A percentile compares a stretch with the other conserved stretches of the same genome.
Conservation (phyloP, 2,888 invertebrate species). For the Cheilosia impressa region DNA sequence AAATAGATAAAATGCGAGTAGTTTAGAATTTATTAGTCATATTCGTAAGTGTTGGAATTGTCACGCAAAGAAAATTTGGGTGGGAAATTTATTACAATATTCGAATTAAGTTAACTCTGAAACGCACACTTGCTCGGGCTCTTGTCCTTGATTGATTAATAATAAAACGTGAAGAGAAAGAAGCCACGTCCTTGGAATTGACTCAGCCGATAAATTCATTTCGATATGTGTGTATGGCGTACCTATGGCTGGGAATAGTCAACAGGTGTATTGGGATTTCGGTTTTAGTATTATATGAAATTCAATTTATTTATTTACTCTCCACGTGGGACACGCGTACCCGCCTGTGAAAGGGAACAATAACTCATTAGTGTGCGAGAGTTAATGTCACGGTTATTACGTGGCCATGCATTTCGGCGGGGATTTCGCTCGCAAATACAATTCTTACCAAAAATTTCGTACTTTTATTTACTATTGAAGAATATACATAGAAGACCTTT, state of each 20-base stretch:
- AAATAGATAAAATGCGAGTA: background rate
- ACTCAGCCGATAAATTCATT: constrained; percentile 17
- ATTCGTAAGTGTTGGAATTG: constrained; percentile 40
- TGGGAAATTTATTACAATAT: constrained; percentile 49
- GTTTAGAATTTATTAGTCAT: constrained; percentile 45
- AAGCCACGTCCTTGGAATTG: constrained; percentile 19
- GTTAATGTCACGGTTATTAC: too few relatives aligned
- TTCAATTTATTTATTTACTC: too few relatives aligned
- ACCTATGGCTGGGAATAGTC: background rate
- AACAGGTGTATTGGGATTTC: constrained; percentile 34
- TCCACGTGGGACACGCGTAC: too few relatives aligned
- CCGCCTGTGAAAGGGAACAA: too few relatives aligned
- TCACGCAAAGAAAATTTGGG: constrained; percentile 49
- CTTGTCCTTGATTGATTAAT: constrained; percentile 48
- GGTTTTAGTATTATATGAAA: background rate
- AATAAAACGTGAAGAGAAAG: constrained; percentile 19
- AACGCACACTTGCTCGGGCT: constrained; percentile 9
- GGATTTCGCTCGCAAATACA: too few relatives aligned
- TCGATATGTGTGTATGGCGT: background rate
- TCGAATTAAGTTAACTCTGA: constrained; percentile 43
- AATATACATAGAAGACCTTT: too few relatives aligned
- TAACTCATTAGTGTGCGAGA: too few relatives aligned
- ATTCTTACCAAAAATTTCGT: too few relatives aligned
- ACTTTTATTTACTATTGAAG: too few relatives aligned
- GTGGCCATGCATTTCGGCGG: too few relatives aligned